Evolutionary conservation across 2,113 vertebrate species (phyloP).

Genomic region (Chelonoidis abingdonii): DNA sequence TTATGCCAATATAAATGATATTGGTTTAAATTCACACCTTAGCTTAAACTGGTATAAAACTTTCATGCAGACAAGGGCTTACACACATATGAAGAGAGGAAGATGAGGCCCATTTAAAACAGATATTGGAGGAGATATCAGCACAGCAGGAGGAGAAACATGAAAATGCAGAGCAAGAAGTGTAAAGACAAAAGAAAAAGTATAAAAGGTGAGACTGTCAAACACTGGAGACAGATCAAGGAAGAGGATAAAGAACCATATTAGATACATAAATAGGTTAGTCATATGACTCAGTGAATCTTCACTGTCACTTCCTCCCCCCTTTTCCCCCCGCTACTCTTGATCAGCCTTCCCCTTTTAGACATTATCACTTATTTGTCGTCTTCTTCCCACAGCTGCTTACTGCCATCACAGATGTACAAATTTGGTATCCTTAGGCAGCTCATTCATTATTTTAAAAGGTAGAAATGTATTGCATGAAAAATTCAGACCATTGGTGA

Average conservation of each 20-base stretch:
- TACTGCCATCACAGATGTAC: background rate
- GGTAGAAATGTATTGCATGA: slow-evolving; percentile 4
- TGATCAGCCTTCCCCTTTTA: background rate
- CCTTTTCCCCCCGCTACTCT: background rate
- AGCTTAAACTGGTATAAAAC: background rate
- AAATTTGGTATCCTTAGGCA: background rate
- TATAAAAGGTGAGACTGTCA: no score
- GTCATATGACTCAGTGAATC: background rate
- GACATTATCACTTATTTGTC: background rate
- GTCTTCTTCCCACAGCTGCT: background rate
- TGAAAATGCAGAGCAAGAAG: background rate
- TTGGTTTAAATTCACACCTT: background rate
- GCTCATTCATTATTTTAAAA: background rate
- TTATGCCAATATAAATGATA: background rate
- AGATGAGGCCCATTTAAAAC: background rate
- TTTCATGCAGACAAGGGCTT: background rate
- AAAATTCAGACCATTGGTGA: background rate
- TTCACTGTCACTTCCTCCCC: background rate
- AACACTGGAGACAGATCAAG: background rate
- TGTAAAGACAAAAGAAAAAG: background rate
- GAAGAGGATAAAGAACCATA: background rate
- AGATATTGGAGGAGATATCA: background rate
- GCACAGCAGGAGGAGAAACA: background rate
- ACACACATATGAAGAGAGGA: background rate
- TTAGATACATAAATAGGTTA: background rate